Percentiles rank a stretch among this genome's conserved stretches.
phyloP scores from a whole-genome alignment of 2,888 invertebrate species.

The Aricia artaxerxes region DNA sequence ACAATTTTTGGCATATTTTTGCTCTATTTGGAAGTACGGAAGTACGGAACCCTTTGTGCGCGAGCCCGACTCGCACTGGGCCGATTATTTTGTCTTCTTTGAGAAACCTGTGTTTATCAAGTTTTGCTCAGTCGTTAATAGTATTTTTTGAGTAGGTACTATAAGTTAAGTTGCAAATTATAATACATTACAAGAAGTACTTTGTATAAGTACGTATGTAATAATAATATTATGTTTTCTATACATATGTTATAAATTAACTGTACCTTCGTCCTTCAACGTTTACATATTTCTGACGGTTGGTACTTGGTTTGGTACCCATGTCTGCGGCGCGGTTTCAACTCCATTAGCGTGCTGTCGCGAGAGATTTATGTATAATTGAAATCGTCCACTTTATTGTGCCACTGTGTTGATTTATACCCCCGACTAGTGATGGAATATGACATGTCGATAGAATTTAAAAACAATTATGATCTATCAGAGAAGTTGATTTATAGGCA shows the following conservation, averaged over 20 bases:
- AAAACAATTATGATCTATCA: neutral
- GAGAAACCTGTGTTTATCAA: too few relatives aligned
- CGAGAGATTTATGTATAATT: slow-evolving; percentile 76
- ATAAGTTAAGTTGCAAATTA: too few relatives aligned
- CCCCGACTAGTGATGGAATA: slow-evolving; percentile 26
- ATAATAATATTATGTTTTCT: too few relatives aligned
- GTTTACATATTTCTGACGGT: neutral
- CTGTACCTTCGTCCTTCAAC: neutral
- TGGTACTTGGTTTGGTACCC: neutral
- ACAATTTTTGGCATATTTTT: too few relatives aligned
- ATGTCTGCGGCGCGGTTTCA: slow-evolving; percentile 46
- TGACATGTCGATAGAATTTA: slow-evolving; percentile 42
- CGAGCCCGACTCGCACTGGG: too few relatives aligned
- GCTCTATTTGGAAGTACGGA: too few relatives aligned
- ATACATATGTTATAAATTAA: too few relatives aligned
- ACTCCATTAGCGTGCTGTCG: slow-evolving; percentile 68
- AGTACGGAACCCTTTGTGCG: too few relatives aligned
- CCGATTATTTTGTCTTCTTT: too few relatives aligned
- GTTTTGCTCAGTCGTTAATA: too few relatives aligned
- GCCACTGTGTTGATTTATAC: slow-evolving; percentile 66
- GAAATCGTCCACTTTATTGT: slow-evolving; percentile 73
- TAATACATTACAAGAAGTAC: neutral
- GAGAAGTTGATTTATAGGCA: too few relatives aligned
- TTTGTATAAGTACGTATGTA: neutral
- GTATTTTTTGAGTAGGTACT: too few relatives aligned